Evolutionary conservation across 2,797 vertebrate genomes (phyloP).

Genomic region (Todus mexicanus): DNA sequence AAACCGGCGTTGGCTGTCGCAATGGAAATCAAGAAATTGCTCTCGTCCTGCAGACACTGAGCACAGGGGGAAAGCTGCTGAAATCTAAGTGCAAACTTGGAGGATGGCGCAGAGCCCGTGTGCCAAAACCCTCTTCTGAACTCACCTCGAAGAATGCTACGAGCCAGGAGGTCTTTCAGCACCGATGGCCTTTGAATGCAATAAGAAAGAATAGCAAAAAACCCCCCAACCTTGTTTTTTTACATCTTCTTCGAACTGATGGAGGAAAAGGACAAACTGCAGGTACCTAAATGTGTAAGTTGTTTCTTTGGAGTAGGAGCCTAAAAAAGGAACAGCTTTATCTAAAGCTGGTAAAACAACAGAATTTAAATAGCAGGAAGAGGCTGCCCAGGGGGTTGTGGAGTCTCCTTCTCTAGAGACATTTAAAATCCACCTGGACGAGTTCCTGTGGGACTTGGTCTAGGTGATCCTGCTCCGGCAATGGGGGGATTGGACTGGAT

Average conservation of each 20-base stretch:
- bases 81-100: neutral
- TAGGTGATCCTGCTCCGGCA: too few species aligned
- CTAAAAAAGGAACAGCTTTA: neutral
- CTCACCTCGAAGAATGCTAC: accelerated
- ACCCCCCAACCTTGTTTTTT: neutral
- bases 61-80: neutral
- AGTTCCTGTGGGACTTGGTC: too few species aligned
- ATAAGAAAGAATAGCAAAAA: neutral
- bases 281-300: neutral
- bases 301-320: neutral
- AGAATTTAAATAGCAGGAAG: neutral
- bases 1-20: neutral
- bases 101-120: neutral
- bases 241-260: neutral
- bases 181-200: neutral
- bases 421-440: too few species aligned
- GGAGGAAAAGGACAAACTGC: neutral
- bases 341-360: neutral
- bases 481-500: too few species aligned
- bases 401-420: too few species aligned
- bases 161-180: neutral
- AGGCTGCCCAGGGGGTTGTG: too few species aligned
- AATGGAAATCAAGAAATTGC: neutral
- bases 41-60: neutral
- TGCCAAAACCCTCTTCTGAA: neutral